Evolutionary conservation across 2,888 invertebrate species (phyloP).

Genomic region (Coelopa pilipes): DNA sequence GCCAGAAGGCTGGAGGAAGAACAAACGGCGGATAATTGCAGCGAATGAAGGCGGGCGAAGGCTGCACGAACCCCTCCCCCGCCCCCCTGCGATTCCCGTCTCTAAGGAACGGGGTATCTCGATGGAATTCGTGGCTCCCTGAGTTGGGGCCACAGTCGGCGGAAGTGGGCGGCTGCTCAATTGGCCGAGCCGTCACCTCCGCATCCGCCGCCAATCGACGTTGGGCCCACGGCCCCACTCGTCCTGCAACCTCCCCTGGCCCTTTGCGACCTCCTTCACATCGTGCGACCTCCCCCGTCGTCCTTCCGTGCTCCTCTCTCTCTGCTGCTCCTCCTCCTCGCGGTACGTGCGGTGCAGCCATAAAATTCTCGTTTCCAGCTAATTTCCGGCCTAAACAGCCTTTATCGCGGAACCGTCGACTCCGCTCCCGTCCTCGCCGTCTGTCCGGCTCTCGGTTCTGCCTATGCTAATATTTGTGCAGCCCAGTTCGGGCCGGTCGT

Average conservation of each 20-base stretch:
- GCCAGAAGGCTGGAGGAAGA: neutral
- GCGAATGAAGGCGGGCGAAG: neutral
- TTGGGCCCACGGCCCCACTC: neutral
- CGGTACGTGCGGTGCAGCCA: constrained; percentile 16
- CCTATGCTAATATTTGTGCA: constrained; percentile 29
- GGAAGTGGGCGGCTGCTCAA: constrained; percentile 17
- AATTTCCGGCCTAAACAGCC: constrained; percentile 17
- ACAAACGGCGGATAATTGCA: neutral
- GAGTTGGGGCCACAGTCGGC: no score
- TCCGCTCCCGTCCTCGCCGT: neutral
- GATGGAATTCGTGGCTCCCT: no score
- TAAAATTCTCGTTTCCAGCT: constrained; percentile 13
- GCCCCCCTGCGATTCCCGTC: no score
- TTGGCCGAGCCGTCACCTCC: constrained; percentile 26
- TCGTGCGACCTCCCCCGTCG: no score
- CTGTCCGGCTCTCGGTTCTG: neutral
- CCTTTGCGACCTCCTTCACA: neutral
- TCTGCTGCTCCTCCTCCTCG: neutral
- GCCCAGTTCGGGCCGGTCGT: neutral
- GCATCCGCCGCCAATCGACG: constrained; percentile 13
- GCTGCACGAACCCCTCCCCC: no score
- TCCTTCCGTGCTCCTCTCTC: neutral
- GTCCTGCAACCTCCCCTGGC: neutral
- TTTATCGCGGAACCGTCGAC: neutral
- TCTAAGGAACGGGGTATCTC: no score